Evolutionary conservation across 2,888 invertebrate genomes (phyloP), one percentile per base, ranked within the genome.

Genomic region (Pelosia muscerda): DNA sequence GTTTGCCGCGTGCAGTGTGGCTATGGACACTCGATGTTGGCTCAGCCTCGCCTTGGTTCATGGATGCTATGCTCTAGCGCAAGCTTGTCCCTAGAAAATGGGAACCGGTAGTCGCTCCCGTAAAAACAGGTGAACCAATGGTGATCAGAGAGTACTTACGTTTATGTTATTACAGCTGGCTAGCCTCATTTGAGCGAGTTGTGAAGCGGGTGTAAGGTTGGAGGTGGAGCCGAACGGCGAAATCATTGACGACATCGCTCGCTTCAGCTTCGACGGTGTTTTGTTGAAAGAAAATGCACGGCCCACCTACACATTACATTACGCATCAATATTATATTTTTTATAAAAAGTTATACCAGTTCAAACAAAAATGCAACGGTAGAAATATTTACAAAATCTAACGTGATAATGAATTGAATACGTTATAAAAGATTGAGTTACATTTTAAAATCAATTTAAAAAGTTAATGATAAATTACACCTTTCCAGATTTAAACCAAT

Each of bases 271-370:
- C 76, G 97, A 98, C 63, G 99, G 99, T 34, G 99, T 99, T 94
- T 98, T 98, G 92, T 98, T 98, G 93, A 99, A 98, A 76, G 98
- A 99, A 87, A 99, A 97, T 78, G 99, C 99, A 80, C 99, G 96
- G 65, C 98, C 98, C 81, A 99, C 98, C 96, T 96, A 79, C 64
- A 79, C 68, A 66, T 57, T 58, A 76, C 61, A 63, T 38, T 42
- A 67, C 31, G 66, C 66, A 63, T 68, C 63, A 68, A 53, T 65
- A 49, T 0, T 56, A 53, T 49, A 38, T 19, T 3, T n/a, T 63
- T 26, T 10, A 54, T 19, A 19, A 25, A 55, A 15, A n/a, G n/a
- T 61, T 31, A n/a, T 10, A 54, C 9, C 42, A 66, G 15, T 22
- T 31, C 13, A 22, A 61, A 57, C n/a, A 49, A 61, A 42, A 55